A percentile compares a stretch with the other conserved stretches of the same genome.
Evolutionary conservation across 1,140 invertebrate species (phyloP).

Genomic region (Leptopilina clavipes): DNA sequence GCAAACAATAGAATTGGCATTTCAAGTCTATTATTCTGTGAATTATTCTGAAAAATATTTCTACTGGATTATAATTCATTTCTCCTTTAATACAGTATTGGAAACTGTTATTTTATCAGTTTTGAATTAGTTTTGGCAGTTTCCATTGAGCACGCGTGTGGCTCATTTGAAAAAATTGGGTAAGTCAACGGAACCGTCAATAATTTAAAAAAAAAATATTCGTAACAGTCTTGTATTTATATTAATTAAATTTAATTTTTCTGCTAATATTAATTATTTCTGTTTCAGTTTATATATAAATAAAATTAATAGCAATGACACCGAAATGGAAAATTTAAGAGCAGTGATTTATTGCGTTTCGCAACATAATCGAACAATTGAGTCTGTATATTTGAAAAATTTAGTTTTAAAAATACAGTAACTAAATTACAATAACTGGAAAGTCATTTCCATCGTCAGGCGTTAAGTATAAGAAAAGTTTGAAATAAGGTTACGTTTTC

Average conservation of each 20-base stretch:
- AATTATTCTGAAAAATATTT: conserved; percentile 1
- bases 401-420: not conserved
- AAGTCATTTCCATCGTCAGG: no score
- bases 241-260: not conserved
- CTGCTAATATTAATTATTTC: not conserved
- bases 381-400: not conserved
- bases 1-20: not conserved
- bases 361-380: not conserved
- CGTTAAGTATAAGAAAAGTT: no score
- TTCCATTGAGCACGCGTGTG: not conserved
- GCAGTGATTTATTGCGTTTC: not conserved
- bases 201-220: not conserved
- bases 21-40: not conserved
- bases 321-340: not conserved
- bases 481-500: no score
- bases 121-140: not conserved
- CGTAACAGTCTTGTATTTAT: no score
- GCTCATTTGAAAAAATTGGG: not conserved
- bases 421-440: no score
- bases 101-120: not conserved
- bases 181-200: no score
- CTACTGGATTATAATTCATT: not conserved
- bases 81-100: not conserved
- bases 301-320: not conserved
- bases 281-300: not conserved